Percentiles rank a stretch among this genome's conserved stretches.
These are phyloP conservation scores for Drosophila rufa DNA, from an alignment of 1,140 invertebrate genomes.

Conservation along the genomic window DNA sequence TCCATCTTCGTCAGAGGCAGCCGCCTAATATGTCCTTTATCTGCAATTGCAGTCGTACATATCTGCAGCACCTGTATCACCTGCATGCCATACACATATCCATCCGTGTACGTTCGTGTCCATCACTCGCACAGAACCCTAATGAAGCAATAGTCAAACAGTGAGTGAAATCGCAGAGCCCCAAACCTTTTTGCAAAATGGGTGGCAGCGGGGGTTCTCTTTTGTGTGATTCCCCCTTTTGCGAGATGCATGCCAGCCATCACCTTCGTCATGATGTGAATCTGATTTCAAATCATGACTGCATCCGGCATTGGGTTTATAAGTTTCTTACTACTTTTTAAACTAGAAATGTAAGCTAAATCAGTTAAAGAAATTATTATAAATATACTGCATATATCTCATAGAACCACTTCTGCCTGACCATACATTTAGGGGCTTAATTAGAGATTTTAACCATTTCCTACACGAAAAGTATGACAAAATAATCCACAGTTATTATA, in stretches of 20 bases:
- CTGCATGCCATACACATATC: neutral
- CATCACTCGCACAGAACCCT: slow-evolving; percentile 22
- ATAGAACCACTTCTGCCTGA: neutral
- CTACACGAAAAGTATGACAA: neutral
- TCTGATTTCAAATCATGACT: slow-evolving; percentile 23
- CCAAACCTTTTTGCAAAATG: slow-evolving; percentile 11
- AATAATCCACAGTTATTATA: neutral
- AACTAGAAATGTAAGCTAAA: neutral
- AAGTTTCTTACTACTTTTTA: neutral
- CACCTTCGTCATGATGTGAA: slow-evolving; percentile 20
- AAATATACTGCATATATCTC: no score
- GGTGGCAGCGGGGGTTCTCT: neutral
- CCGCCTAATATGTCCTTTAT: slow-evolving; percentile 9
- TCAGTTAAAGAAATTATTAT: neutral
- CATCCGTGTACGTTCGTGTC: neutral
- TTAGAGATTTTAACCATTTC: neutral
- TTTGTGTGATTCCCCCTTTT: slow-evolving; percentile 32
- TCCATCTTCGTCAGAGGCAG: no score
- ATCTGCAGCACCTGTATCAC: slow-evolving; percentile 27
- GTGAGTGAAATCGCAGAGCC: slow-evolving; percentile 1
- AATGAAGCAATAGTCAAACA: slow-evolving; percentile 39
- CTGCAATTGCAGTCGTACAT: slow-evolving; percentile 9
- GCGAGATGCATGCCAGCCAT: slow-evolving; percentile 12
- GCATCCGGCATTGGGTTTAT: slow-evolving; percentile 17
- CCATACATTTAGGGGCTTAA: neutral